Percentiles rank a stretch among this genome's conserved stretches.
Conservation (phyloP, 2,797 vertebrate species). For the Halcyon badia region DNA sequence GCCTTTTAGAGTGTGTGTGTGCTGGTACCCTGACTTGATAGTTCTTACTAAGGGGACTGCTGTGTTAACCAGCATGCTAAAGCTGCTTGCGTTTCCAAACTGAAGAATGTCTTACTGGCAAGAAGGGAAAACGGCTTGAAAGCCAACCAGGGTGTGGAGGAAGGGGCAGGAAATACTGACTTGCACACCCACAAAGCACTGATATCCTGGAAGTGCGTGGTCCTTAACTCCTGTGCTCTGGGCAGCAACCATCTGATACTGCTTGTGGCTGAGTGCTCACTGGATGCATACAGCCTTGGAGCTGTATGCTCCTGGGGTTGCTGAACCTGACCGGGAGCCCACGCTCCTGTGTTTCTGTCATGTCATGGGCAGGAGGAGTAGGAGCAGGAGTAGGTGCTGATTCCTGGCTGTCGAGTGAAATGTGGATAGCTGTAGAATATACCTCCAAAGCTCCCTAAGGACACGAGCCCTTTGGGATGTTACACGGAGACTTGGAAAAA, state of each 20-base stretch:
- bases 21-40: background rate
- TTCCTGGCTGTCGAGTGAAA: background rate
- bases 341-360: background rate
- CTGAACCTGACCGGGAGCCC: background rate
- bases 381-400: background rate
- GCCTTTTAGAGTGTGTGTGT: too few relatives aligned
- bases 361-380: too few relatives aligned
- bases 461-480: background rate
- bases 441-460: background rate
- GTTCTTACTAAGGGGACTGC: background rate
- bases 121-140: background rate
- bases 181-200: background rate
- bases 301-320: background rate
- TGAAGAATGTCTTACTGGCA: background rate
- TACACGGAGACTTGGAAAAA: background rate
- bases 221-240: background rate
- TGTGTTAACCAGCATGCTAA: background rate
- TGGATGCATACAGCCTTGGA: background rate
- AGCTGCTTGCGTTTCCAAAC: background rate
- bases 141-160: background rate
- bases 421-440: background rate
- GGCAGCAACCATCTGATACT: fast-evolving
- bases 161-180: background rate
- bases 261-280: background rate
- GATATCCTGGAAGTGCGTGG: background rate